A percentile compares a stretch with the other conserved stretches of the same genome.
Evolutionary conservation across 2,888 invertebrate species (phyloP).

Genomic region (Helobdella robusta): DNA sequence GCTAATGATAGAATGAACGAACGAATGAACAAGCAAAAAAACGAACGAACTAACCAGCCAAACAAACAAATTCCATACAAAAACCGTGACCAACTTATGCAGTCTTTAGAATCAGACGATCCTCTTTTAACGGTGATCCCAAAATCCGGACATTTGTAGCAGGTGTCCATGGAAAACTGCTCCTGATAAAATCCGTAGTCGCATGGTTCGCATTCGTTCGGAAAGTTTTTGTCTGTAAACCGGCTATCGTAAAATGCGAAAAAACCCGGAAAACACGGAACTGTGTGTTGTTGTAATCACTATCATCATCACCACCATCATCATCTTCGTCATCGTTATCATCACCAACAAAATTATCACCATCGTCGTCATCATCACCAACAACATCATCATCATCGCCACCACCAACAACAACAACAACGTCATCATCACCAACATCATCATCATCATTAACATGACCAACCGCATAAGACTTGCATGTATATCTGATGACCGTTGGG

Average conservation of each 20-base stretch:
- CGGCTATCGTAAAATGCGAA: constrained; percentile 4
- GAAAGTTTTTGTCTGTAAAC: neutral
- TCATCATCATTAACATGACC: neutral
- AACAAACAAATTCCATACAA: neutral
- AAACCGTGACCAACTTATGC: constrained; percentile 1
- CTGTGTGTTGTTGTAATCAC: neutral
- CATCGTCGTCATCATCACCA: neutral
- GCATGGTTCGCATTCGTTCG: constrained; percentile 5
- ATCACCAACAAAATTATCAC: too few species aligned
- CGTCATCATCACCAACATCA: neutral
- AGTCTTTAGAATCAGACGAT: neutral
- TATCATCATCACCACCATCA: neutral
- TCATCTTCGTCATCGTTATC: neutral
- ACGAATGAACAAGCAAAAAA: too few species aligned
- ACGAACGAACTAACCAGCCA: too few species aligned
- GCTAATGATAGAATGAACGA: too few species aligned
- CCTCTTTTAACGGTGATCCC: constrained; percentile 4
- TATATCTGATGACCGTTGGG: constrained; percentile 16
- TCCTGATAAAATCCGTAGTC: constrained; percentile 21
- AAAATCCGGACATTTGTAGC: constrained; percentile 1
- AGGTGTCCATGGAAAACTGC: constrained; percentile 18
- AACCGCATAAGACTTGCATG: constrained; percentile 19
- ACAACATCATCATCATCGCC: neutral
- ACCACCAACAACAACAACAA: neutral
- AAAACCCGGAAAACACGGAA: constrained; percentile 27